Evolutionary conservation across 2,113 vertebrate genomes (phyloP), one percentile per base, ranked within the genome.

Genomic region (Micronisus gabar): DNA sequence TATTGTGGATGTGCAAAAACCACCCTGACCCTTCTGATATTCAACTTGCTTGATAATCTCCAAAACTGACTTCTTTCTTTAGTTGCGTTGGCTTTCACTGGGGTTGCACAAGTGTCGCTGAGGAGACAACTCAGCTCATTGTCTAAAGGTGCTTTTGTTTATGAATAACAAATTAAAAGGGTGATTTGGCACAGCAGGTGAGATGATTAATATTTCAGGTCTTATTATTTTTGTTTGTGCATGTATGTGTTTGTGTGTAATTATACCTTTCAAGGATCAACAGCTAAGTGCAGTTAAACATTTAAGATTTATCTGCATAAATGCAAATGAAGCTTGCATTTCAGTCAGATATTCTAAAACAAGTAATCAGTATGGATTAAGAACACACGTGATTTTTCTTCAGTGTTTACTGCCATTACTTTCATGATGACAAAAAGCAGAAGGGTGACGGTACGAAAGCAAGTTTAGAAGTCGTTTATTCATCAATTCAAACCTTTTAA

Each of bases 341-440:
- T 95, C 58, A 94, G 67, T 73, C 76, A 81, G 32, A 79, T 89
- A 87, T 63, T 95, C 48, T 93, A 88, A 95, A 97, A 91, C 94
- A 93, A 90, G 80, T 87, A 96, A 97, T 97, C 81, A 88, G 17
- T 91, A 73, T 80, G 59, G 96, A 97, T 93, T 96, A 97, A 88
- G 87, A 96, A 76, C 68, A 96, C 82, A 97, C 80, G 52, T 97
- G 88, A 91, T 95, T 94, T 97, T 90, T 96, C 48, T 97, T 97
- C 95, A 81, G 59, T 92, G 94, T 95, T 97, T 96, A 84, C 92
- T 96, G 76, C 74, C 20, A 73, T 97, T 97, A 96, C 89, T 97
- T 97, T 96, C 95, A 95, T 86, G 93, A 95, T 97, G 98, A 98
- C 96, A 97, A 95, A 98, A 98, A 97, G 23, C 98, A 98, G 97